Percentiles rank a stretch among this genome's conserved stretches.
Conservation (phyloP, 2,888 invertebrate genomes). For the Andrena hattorfiana region DNA sequence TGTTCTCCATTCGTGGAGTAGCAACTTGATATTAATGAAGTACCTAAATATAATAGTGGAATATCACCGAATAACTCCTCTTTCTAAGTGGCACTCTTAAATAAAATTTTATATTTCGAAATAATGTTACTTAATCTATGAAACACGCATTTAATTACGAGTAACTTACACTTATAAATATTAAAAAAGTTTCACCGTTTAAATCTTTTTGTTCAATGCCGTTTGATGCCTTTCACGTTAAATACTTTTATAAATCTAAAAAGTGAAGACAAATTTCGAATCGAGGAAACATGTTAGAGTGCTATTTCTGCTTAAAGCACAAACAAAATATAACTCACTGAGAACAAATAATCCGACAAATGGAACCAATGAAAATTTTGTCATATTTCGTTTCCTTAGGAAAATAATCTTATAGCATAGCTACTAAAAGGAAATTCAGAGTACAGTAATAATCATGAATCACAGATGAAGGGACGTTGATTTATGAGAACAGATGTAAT, state of each 20-base stretch:
- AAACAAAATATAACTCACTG: neutral
- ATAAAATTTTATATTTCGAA: no score
- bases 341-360: neutral
- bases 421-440: neutral
- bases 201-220: no score
- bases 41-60: no score
- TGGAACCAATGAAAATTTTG: neutral
- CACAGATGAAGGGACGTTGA: neutral
- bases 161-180: no score
- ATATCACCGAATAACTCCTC: no score
- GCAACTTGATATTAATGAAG: neutral
- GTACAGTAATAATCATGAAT: constrained; percentile 13
- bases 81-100: no score
- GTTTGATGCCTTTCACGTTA: no score
- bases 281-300: neutral
- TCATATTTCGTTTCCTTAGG: neutral
- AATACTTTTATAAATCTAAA: no score
- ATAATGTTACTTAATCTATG: no score
- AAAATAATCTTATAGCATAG: neutral
- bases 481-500: neutral
- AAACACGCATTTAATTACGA: no score
- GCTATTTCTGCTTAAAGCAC: neutral
- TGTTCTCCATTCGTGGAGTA: neutral
- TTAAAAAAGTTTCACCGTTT: no score
- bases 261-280: no score